Base-by-base conservation (phyloP, 2,888 invertebrate species). In the Syrista parreyssii region DNA sequence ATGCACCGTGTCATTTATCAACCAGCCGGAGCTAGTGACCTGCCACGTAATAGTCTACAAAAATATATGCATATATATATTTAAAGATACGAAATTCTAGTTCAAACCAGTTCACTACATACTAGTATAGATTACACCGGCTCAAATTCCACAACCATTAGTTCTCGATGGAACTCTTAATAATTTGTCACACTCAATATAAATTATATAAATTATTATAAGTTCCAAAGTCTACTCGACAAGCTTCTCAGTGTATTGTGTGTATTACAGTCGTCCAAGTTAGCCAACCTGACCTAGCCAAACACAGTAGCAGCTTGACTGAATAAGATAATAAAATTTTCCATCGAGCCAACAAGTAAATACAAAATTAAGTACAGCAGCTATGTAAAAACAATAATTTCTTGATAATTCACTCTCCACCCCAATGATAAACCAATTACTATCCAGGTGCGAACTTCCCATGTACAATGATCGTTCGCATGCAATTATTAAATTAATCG, bases 371-470 rank as follows among this genome's bases (percentile, higher is more conserved):
- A 15, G 15, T 40, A 40, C 15, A 40, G 15, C 2, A 40, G 40
- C 69, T 32, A 23, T 15, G 12, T 11, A 30, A 71, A 32, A 71
- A 71, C n/a, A 0, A 32, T 71, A 12, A 32, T 15, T n/a, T 71
- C 32, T n/a, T 31, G 6, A 31, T 71, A 71, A 71, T 71, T 71
- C 0, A n/a, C 71, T n/a, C 32, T 71, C 40, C 15, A 6, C 6
- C 40, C 15, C 15, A 2, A 40, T 6, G 40, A 40, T 40, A 15
- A 40, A 15, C 15, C 40, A 15, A 79, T 81, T 82, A 78, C 83
- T 83, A 83, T 68, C 23, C 86, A 86, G 83, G 82, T 86, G 86
- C 72, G 76, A 75, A 76, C 78, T 86, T 86, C 87, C 81, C 86
- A 87, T 79, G 81, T 78, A 75, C 76, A 75, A 33, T 74, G 32